Conservation (phyloP, 2,888 invertebrate genomes). For the Drosophila sordidula region DNA sequence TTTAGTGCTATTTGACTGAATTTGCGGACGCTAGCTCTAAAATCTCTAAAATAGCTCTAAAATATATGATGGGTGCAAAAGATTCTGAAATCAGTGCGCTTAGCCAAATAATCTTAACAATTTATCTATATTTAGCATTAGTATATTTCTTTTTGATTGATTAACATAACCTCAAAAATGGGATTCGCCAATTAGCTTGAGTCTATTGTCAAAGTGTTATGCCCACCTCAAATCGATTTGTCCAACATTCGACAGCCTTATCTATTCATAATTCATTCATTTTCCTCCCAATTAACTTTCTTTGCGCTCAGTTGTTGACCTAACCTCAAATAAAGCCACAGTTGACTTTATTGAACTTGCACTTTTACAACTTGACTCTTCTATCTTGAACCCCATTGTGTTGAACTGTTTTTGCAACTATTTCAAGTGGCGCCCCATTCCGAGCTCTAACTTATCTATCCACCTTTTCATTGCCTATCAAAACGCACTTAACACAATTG, state of each 20-base stretch:
- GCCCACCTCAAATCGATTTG: neutral
- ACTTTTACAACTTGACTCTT: slow-evolving; percentile 14
- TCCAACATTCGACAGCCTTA: neutral
- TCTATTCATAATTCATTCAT: neutral
- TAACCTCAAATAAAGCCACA: slow-evolving; percentile 18
- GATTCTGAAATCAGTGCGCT: too few species aligned
- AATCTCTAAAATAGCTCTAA: too few species aligned
- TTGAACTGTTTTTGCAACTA: slow-evolving; percentile 31
- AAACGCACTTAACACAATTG: slow-evolving; percentile 79
- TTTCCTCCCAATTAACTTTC: slow-evolving; percentile 1
- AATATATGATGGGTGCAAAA: too few species aligned
- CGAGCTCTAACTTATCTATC: slow-evolving; percentile 25
- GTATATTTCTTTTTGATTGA: too few species aligned
- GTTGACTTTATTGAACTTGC: slow-evolving; percentile 31
- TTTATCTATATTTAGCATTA: too few species aligned
- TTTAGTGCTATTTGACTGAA: too few species aligned
- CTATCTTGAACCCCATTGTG: slow-evolving; percentile 27
- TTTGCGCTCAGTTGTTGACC: slow-evolving; percentile 1
- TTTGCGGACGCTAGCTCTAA: too few species aligned
- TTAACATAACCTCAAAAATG: too few species aligned
- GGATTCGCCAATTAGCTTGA: too few species aligned
- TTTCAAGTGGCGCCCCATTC: slow-evolving; percentile 24
- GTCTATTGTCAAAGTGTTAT: too few species aligned
- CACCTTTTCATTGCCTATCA: slow-evolving; percentile 68
- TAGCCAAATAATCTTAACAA: too few species aligned